phyloP scores from a whole-genome alignment of 2,113 vertebrate species.

The Pleuronectes platessa region DNA sequence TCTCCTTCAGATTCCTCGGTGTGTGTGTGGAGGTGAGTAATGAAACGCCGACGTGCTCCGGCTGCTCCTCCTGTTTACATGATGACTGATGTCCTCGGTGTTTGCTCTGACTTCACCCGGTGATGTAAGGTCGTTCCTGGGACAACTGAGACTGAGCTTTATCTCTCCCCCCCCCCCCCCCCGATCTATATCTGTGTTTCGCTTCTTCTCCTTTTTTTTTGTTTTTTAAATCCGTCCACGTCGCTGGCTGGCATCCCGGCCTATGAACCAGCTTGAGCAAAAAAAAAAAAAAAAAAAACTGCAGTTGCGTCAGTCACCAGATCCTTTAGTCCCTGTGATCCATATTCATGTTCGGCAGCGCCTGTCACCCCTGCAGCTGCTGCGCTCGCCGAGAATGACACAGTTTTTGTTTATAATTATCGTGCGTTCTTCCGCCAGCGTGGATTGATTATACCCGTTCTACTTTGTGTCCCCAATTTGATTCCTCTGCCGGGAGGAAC shows the following conservation, averaged over 20 bases:
- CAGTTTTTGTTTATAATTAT: conserved; percentile 76
- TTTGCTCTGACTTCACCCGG: conserved; percentile 14
- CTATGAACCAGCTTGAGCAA: conserved; percentile 32
- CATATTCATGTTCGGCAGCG: conserved; percentile 71
- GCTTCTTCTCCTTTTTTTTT: not conserved
- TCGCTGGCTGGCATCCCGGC: conserved; percentile 20
- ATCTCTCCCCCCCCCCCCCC: too few species aligned
- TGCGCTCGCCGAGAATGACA: conserved; percentile 67
- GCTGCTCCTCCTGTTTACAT: conserved; percentile 16
- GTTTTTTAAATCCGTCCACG: not conserved
- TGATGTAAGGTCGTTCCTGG: conserved; percentile 28
- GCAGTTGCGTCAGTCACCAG: conserved; percentile 49
- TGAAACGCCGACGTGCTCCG: conserved; percentile 3
- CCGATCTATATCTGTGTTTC: conserved; percentile 13
- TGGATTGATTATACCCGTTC: conserved; percentile 67
- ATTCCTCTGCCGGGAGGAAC: conserved; percentile 55
- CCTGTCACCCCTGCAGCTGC: conserved; percentile 70
- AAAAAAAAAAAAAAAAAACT: conserved; percentile 13
- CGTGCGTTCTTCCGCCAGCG: conserved; percentile 59
- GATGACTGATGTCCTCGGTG: conserved; percentile 1
- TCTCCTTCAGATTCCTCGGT: conserved; percentile 23
- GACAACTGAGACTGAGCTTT: conserved; percentile 1
- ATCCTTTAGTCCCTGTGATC: conserved; percentile 63
- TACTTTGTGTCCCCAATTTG: conserved; percentile 61
- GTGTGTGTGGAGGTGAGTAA: conserved; percentile 16